phyloP scores from a whole-genome alignment of 2,797 vertebrate species.

The Fistularia tabacaria region DNA sequence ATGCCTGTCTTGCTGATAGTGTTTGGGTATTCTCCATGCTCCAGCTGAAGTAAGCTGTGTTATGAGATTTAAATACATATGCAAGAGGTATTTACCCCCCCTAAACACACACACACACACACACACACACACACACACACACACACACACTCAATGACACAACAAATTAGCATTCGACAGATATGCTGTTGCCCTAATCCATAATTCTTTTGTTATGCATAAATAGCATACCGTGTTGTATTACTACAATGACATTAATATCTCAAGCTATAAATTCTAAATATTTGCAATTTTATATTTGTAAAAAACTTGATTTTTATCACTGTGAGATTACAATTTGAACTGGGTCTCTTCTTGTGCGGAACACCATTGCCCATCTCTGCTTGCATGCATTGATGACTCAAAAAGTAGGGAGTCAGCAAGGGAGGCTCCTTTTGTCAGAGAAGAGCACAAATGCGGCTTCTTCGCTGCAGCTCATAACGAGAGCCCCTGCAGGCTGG shows the following conservation, averaged over 20 bases:
- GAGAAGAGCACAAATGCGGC: conserved; percentile 39
- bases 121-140: not conserved
- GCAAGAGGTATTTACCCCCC: no score
- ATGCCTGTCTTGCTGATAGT: not conserved
- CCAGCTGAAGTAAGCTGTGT: not conserved
- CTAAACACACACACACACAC: not conserved
- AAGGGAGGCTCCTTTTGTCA: conserved; percentile 34
- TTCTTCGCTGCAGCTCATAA: conserved; percentile 39
- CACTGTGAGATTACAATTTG: not conserved
- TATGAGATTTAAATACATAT: no score
- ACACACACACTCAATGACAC: not conserved
- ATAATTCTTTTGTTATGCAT: no score
- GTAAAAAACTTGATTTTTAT: no score
- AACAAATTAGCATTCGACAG: not conserved
- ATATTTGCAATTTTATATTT: no score
- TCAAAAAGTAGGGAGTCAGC: conserved; percentile 25
- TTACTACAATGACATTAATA: no score
- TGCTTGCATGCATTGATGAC: conserved; percentile 12
- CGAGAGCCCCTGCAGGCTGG: conserved; percentile 43
- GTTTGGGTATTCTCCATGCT: not conserved
- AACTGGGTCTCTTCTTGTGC: no score
- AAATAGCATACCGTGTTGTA: no score
- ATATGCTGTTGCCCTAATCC: no score
- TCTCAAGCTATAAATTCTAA: no score
- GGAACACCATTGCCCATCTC: conserved; percentile 4